Base-by-base conservation (phyloP, 92 coral and sea anemone genomes). In the Heteractis magnifica region DNA sequence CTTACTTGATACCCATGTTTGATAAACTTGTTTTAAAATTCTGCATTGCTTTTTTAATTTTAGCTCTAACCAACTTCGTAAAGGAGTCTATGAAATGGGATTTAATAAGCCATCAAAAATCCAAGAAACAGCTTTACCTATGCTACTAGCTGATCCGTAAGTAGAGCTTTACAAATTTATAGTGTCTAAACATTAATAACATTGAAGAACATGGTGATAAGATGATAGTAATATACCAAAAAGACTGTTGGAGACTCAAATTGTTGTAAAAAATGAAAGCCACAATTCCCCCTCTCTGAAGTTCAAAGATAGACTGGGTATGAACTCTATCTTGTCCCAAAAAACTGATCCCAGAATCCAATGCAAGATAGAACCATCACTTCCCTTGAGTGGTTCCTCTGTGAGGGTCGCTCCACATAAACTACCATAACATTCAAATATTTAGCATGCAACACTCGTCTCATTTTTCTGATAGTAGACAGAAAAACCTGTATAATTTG, bases 131-230 rank as follows among this genome's bases (percentile, higher is more conserved):
- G 98, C 98, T 51, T 59, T 95, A n/a, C 98, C 98, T 19, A 90
- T 95, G 96, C 89, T 95, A 10, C 84, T 95, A 19, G 98, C 98
- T 77, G 98, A 95, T 51, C 98, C 98, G 98, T 95, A 82, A 94
- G 98, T 95, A 19, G 12, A 48, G 18, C 5, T 34, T 34, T 0
- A 34, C 44, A 34, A 34, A 34, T 34, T 34, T 34, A 34, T 34
- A 34, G 44, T 34, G 44, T 34, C 3, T 34, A 34, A 34, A 34
- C 2, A 2, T 34, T 34, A 34, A 34, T 34, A 34, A 34, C 44
- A 34, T 34, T 34, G 44, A 34, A 34, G 44, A 34, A 34, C 44
- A 34, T 2, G 3, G 44, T 34, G 44, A 34, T 34, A 34, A 34
- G 44, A 34, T 34, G 44, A 34, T 34, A 34, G 44, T 34, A 34